Evolutionary conservation across 2,888 invertebrate species (phyloP).

Genomic region (Machimus rusticus): DNA sequence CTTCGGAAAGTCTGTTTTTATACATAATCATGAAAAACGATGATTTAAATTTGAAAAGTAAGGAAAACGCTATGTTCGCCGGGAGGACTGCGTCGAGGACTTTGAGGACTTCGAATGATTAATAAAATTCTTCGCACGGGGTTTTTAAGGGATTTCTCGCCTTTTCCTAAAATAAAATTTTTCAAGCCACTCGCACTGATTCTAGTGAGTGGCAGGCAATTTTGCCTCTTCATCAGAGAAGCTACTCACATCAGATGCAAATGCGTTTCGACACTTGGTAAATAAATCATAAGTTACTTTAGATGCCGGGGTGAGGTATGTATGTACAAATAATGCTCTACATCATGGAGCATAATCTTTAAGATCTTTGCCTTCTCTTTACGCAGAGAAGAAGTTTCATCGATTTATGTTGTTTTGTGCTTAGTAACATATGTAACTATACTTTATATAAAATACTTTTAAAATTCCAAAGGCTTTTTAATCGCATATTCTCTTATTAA

Average conservation of each 20-base stretch:
- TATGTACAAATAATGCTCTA: background rate
- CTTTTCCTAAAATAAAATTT: background rate
- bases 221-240: background rate
- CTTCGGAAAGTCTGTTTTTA: conserved; percentile 3
- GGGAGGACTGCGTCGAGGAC: background rate
- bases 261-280: background rate
- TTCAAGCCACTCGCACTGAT: background rate
- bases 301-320: background rate
- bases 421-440: too few species aligned
- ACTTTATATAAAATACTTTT: too few species aligned
- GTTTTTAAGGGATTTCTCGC: background rate
- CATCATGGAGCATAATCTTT: background rate
- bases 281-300: background rate
- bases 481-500: background rate
- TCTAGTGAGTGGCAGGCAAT: background rate
- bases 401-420: background rate
- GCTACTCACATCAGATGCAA: background rate
- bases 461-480: too few species aligned
- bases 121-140: background rate
- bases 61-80: background rate
- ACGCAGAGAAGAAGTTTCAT: background rate
- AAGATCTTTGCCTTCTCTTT: background rate
- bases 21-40: conserved; percentile 19
- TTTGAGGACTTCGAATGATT: background rate
- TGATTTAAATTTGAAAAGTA: background rate